Evolutionary conservation across 2,888 invertebrate species (phyloP).

Genomic region (Archips xylosteana): DNA sequence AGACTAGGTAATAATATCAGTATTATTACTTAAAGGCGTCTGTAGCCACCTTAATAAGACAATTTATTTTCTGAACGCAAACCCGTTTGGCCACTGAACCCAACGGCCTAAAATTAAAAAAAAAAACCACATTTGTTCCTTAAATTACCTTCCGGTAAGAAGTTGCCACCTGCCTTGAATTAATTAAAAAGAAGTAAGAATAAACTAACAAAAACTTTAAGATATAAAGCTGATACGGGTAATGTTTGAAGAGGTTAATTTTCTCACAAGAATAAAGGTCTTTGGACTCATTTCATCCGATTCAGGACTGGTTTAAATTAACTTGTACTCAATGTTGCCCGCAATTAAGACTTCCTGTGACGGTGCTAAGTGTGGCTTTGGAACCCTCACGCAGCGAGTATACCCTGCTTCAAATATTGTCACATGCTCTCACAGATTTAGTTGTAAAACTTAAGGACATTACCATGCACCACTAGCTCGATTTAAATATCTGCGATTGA

Average conservation of each 20-base stretch:
- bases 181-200: slow-evolving; percentile 1
- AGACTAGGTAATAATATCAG: neutral
- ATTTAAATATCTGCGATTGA: neutral
- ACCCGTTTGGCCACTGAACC: slow-evolving; percentile 20
- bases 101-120: slow-evolving; percentile 19
- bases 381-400: neutral
- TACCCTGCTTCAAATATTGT: neutral
- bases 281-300: slow-evolving; percentile 44
- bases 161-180: slow-evolving; percentile 21
- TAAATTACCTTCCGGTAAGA: slow-evolving; percentile 25
- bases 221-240: slow-evolving; percentile 3
- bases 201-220: neutral
- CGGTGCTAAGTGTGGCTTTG: slow-evolving; percentile 13
- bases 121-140: slow-evolving; percentile 13
- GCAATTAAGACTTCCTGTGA: slow-evolving; percentile 74
- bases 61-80: slow-evolving; percentile 4
- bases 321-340: slow-evolving; percentile 43
- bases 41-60: neutral
- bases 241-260: slow-evolving; percentile 27
- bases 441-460: neutral
- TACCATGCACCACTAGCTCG: neutral
- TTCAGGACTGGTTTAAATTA: slow-evolving; percentile 41
- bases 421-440: neutral
- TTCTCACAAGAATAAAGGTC: slow-evolving; percentile 56
- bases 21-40: slow-evolving; percentile 4